Evolutionary conservation across 2,888 invertebrate species (phyloP).

Genomic region (Coremacera marginata): DNA sequence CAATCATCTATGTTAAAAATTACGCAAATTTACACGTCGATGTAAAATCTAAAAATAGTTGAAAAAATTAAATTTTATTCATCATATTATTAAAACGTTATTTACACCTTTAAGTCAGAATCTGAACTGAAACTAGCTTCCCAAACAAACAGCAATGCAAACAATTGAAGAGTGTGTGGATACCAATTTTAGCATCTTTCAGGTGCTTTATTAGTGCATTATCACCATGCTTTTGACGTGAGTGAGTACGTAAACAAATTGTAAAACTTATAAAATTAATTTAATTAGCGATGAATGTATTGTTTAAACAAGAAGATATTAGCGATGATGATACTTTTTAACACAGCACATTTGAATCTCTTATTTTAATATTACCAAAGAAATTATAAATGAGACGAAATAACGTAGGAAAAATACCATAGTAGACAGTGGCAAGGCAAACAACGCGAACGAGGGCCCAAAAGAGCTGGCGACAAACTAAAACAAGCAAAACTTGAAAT

Average conservation of each 20-base stretch:
- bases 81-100: neutral
- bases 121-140: neutral
- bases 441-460: neutral
- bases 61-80: neutral
- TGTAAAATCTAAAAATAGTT: slow-evolving; percentile 16
- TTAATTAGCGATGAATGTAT: slow-evolving; percentile 21
- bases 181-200: slow-evolving; percentile 1
- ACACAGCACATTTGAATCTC: neutral
- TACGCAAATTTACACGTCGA: neutral
- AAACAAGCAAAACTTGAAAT: slow-evolving; percentile 3
- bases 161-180: neutral
- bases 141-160: neutral
- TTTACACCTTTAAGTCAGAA: neutral
- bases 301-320: neutral
- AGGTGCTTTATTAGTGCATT: neutral
- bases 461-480: neutral
- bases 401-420: too few species aligned
- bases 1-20: neutral
- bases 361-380: too few species aligned
- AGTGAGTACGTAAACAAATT: slow-evolving; percentile 22
- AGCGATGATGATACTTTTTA: neutral
- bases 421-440: neutral
- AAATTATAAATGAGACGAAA: neutral
- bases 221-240: neutral
- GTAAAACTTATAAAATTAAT: slow-evolving; percentile 30